These are phyloP conservation scores for Eueides isabella DNA, from an alignment of 1,140 invertebrate species.

Conservation along the genomic window DNA sequence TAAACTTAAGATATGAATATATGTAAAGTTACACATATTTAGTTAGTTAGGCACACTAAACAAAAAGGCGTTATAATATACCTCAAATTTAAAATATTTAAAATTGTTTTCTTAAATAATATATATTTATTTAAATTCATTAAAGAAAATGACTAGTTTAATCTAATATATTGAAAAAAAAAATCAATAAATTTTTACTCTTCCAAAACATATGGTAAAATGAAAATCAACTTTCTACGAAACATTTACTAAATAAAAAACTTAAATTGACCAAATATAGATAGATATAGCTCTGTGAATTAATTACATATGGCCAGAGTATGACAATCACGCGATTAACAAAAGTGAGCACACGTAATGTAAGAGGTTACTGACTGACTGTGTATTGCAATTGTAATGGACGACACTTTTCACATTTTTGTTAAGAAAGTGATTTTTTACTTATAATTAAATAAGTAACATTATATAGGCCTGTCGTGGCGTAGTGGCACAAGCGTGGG, in stretches of 20 bases:
- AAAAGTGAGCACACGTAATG: slow-evolving; percentile 8
- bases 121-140: too few relatives aligned
- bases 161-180: too few relatives aligned
- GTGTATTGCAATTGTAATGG: neutral
- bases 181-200: too few relatives aligned
- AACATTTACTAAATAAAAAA: neutral
- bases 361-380: neutral
- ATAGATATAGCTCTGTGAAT: neutral
- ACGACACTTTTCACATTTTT: neutral
- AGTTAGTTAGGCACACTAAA: too few relatives aligned
- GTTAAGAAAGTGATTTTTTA: neutral
- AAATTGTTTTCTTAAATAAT: too few relatives aligned
- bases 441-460: neutral
- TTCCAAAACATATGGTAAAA: neutral
- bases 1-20: too few relatives aligned
- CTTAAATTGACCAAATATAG: neutral
- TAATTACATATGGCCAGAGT: slow-evolving; percentile 1
- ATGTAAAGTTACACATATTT: too few relatives aligned
- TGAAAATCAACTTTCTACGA: neutral
- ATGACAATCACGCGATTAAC: neutral
- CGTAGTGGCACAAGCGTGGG: too few relatives aligned
- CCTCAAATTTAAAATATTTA: too few relatives aligned
- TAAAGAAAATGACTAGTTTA: too few relatives aligned
- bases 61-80: too few relatives aligned
- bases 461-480: neutral